phyloP scores from a whole-genome alignment of 1,140 invertebrate species.

The Lepidurus arcticus region DNA sequence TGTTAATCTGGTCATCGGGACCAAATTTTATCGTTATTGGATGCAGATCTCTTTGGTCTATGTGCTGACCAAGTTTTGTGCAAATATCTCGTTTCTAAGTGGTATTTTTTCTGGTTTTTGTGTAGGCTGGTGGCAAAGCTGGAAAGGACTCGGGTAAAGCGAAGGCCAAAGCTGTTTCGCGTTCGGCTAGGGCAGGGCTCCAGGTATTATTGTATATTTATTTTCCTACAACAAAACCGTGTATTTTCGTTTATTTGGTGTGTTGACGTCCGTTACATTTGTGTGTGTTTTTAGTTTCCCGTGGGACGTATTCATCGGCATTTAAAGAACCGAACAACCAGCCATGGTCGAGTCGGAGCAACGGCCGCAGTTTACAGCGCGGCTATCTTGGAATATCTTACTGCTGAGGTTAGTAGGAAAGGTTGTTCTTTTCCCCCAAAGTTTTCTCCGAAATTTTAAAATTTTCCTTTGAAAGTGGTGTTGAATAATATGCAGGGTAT shows the following conservation, averaged over 20 bases:
- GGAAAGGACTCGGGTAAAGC: conserved; percentile 99
- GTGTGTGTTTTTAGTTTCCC: conserved; percentile 72
- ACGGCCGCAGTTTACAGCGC: conserved; percentile 98
- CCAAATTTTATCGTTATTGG: conserved; percentile 35
- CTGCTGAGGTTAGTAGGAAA: conserved; percentile 77
- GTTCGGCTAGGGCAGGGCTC: conserved; percentile 93
- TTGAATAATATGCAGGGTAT: neutral
- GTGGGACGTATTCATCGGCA: conserved; percentile 98
- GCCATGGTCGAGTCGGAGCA: conserved; percentile 96
- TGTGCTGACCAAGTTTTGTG: conserved; percentile 47
- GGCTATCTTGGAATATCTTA: conserved; percentile 98
- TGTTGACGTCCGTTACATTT: neutral
- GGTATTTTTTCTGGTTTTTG: conserved; percentile 23
- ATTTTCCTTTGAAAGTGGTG: neutral
- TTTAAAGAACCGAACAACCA: conserved; percentile 96
- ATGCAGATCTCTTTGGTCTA: conserved; percentile 38
- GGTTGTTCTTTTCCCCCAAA: neutral
- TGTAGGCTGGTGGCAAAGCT: conserved; percentile 93
- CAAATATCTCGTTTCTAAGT: conserved; percentile 23
- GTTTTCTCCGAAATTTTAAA: neutral
- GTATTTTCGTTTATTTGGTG: neutral
- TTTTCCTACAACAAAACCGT: neutral
- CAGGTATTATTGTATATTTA: conserved; percentile 64
- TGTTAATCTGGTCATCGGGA: conserved; percentile 43
- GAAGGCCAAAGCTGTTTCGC: conserved; percentile 97